Base-by-base conservation (phyloP, 2,888 invertebrate genomes). In the Aleiodes testaceus region DNA sequence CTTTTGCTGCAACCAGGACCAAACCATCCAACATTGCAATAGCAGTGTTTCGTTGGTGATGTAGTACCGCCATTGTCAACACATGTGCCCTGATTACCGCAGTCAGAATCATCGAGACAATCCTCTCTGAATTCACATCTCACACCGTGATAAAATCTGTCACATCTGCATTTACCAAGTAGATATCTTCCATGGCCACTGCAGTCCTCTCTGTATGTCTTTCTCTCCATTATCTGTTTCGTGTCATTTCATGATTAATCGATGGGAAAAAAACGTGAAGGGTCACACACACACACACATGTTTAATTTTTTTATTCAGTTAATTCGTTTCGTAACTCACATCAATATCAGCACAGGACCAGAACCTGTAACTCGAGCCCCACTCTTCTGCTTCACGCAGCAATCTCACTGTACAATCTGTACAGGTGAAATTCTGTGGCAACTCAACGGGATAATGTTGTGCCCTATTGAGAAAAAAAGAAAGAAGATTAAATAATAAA, bases 331-430 rank as follows among this genome's bases (percentile, higher is more conserved):
- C 12, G 12, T 45, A 50, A 82, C 85, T 85, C 73, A 98, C 94
- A 82, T 97, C 96, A 68, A 98, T 94, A 88, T 98, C 98, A 2
- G 97, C 95, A 85, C 98, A 98, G 0, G 97, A 97, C 96, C 97
- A 97, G 89, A 98, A 98, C 75, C 93, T 89, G 88, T 97, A 98
- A 80, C 90, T 91, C 69, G 90, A 88, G 0, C 93, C 92, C 97
- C 97, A 98, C 89, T 99, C 98, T 22, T 92, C 91, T 0, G 98
- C 98, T 88, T 98, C 95, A 0, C 98, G 90, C 67, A 97, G 90
- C 77, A 99, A 89, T 72, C 98, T 92, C 47, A 99, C 89, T 0
- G 97, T 96, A 87, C 98, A 99, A 87, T 97, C 95, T 71, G 90
- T 90, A 85, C 98, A 99, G 49, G 92, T 92, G 82, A 96, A 94